Percentiles rank a stretch among this genome's conserved stretches.
phyloP scores from a whole-genome alignment of 1,140 invertebrate genomes.

The Atopsyche davidsoni region DNA sequence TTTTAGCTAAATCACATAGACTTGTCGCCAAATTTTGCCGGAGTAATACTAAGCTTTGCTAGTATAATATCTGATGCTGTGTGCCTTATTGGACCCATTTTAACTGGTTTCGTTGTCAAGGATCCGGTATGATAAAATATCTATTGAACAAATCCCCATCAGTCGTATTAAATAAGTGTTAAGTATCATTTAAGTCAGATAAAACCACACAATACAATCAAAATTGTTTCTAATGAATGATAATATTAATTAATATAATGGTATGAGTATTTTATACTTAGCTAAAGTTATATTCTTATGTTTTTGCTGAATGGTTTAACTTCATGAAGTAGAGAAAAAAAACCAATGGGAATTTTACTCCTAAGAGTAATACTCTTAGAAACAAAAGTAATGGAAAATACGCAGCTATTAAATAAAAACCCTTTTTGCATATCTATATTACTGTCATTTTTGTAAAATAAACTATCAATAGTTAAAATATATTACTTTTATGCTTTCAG shows the following conservation, averaged over 20 bases:
- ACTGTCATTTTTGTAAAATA: no score
- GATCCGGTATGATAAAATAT: slow-evolving; percentile 10
- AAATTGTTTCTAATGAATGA: neutral
- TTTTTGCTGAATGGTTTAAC: neutral
- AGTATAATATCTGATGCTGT: neutral
- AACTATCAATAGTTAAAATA: no score
- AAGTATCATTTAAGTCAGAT: no score
- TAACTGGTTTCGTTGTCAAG: slow-evolving; percentile 6
- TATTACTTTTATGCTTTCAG: neutral
- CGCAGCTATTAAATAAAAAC: neutral
- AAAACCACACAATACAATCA: neutral
- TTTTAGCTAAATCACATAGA: slow-evolving; percentile 1
- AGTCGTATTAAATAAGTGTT: neutral
- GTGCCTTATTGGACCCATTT: neutral
- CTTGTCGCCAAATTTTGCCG: neutral
- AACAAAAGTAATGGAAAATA: neutral
- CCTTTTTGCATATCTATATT: no score
- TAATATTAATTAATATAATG: neutral
- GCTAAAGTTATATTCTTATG: neutral
- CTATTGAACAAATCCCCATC: neutral
- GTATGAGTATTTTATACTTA: neutral
- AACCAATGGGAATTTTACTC: no score
- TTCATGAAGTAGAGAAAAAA: no score
- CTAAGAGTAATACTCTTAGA: neutral
- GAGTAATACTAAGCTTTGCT: neutral